phyloP scores from a whole-genome alignment of 2,113 vertebrate genomes.

The Stegostoma tigrinum region DNA sequence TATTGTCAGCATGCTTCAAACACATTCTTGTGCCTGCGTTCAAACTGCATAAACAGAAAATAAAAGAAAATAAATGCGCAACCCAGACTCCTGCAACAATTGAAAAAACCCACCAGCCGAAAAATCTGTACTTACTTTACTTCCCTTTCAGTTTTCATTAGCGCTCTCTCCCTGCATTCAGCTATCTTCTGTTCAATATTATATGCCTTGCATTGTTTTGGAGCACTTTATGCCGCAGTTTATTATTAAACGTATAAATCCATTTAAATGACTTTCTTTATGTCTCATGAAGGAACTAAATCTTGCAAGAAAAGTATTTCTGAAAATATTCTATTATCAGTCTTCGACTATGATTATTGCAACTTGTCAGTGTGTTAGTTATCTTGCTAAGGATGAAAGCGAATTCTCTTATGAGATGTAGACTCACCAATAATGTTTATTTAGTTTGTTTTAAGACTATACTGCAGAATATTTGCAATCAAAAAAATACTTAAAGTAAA shows the following conservation, averaged over 20 bases:
- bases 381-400: background rate
- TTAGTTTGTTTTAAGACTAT: background rate
- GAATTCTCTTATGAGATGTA: background rate
- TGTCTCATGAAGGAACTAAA: background rate
- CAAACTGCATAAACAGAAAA: background rate
- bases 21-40: background rate
- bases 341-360: background rate
- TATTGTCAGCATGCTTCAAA: background rate
- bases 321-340: background rate
- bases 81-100: background rate
- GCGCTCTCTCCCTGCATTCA: background rate
- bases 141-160: background rate
- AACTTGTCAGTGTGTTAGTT: background rate
- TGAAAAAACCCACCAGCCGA: background rate
- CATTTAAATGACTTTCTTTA: background rate
- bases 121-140: background rate
- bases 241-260: background rate
- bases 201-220: background rate
- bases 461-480: background rate
- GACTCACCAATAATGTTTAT: background rate
- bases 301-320: background rate
- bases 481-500: background rate
- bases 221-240: background rate
- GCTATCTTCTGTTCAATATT: background rate
- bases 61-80: background rate